Percentiles rank a stretch among this genome's conserved stretches.
phyloP scores from a whole-genome alignment of 2,113 vertebrate species.

The Chaetura pelagica region DNA sequence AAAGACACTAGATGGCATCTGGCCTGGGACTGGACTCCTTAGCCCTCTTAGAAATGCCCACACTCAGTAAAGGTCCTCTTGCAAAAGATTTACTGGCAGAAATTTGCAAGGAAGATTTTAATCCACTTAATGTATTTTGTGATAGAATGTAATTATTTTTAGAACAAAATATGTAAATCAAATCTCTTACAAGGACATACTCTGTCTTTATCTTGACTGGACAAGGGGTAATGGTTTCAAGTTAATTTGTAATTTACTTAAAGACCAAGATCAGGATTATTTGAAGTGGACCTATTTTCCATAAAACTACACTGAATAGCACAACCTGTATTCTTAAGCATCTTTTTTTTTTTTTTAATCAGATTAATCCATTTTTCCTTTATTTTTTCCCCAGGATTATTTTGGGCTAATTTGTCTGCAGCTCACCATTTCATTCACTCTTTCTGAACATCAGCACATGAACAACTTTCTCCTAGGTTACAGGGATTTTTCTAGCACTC shows the following conservation, averaged over 20 bases:
- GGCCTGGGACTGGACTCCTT: not conserved
- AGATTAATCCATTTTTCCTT: not conserved
- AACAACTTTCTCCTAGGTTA: not conserved
- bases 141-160: not conserved
- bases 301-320: not conserved
- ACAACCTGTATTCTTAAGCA: not conserved
- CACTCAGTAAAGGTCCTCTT: accelerated
- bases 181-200: not conserved
- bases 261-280: not conserved
- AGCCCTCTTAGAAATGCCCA: not conserved
- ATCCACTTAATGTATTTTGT: not conserved
- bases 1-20: not conserved
- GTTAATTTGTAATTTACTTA: not conserved
- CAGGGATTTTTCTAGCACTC: not conserved
- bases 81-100: not conserved
- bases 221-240: no score
- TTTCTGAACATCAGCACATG: not conserved
- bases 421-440: not conserved
- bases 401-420: not conserved
- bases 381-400: not conserved
- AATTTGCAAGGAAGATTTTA: not conserved
- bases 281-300: not conserved
- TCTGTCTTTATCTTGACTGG: not conserved
- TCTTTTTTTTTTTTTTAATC: not conserved
- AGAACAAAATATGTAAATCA: not conserved